These are phyloP conservation scores for Artibeus jamaicensis DNA, from an alignment of 2,797 vertebrate species.

Conservation along the genomic window DNA sequence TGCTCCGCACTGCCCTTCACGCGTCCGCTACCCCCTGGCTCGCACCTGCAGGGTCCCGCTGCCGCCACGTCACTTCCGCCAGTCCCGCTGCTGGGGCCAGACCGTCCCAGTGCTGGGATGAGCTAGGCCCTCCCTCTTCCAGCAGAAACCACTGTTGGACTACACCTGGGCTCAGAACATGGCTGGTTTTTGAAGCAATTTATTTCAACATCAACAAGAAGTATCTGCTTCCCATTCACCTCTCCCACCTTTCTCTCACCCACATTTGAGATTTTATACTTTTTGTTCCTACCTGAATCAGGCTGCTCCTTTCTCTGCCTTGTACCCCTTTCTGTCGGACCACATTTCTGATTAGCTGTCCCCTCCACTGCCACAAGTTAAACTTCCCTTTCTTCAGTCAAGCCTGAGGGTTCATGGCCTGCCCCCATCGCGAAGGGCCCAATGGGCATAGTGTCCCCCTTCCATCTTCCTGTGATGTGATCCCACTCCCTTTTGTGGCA, in stretches of 20 bases:
- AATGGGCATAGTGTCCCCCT: neutral
- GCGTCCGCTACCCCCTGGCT: neutral
- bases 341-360: neutral
- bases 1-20: neutral
- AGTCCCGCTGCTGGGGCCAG: neutral
- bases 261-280: neutral
- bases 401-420: neutral
- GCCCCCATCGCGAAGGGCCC: neutral
- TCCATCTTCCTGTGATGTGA: neutral
- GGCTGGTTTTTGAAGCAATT: neutral
- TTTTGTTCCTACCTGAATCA: neutral
- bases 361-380: neutral
- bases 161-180: neutral
- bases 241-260: neutral
- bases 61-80: neutral
- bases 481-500: neutral
- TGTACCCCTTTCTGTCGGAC: neutral
- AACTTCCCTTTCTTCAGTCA: slow-evolving; percentile 8
- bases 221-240: neutral
- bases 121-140: neutral
- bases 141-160: neutral
- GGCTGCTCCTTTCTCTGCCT: neutral
- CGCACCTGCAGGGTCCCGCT: neutral
- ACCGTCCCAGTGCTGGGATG: neutral
- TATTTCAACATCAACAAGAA: neutral